Base-by-base conservation (phyloP, 2,113 vertebrate genomes). In the Menidia beryllina region DNA sequence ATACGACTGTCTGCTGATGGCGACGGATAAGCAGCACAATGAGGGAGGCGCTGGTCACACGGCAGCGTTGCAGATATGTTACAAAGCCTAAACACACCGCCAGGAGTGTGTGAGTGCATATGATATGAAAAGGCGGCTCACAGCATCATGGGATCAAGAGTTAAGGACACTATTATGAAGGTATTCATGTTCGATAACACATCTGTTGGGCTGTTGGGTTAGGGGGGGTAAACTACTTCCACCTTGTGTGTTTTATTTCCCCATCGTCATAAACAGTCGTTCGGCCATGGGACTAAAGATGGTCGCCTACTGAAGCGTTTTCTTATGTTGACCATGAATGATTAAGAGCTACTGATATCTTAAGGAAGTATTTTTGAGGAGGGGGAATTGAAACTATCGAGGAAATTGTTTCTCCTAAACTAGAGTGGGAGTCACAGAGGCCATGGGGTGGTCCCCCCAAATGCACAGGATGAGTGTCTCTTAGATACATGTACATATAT, bases 401-500 rank as follows among this genome's bases (percentile, higher is more conserved):
- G 41, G 38, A n/a, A 75, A 79, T 69, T 27, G 58, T 47, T 51
- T 38, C 66, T 72, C 27, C 59, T 67, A 72, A 74, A 71, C 77
- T 75, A 61, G 38, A 49, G 52, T 7, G 21, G 69, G 41, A 50
- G 20, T 79, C 72, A 77, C 62, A 63, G 71, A 56, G 61, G 79
- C 78, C 64, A 76, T 50, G 41, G 62, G 66, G 45, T 45, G 57
- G 39, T 62, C 71, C 70, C 81, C 64, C 80, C 70, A 79, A 74
- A 76, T 79, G 79, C 89, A 90, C 88, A 89, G 87, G 83, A 89
- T 88, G 86, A 84, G 76, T 80, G 84, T 90, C 88, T 90, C 87
- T 87, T 80, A 84, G 86, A 90, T 90, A 88, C 89, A 91, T 91
- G 86, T 89, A 91, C 89, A 92, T 88, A 91, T 92, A 86, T 89